phyloP scores from a whole-genome alignment of 2,888 invertebrate genomes.

The Thereva unica region DNA sequence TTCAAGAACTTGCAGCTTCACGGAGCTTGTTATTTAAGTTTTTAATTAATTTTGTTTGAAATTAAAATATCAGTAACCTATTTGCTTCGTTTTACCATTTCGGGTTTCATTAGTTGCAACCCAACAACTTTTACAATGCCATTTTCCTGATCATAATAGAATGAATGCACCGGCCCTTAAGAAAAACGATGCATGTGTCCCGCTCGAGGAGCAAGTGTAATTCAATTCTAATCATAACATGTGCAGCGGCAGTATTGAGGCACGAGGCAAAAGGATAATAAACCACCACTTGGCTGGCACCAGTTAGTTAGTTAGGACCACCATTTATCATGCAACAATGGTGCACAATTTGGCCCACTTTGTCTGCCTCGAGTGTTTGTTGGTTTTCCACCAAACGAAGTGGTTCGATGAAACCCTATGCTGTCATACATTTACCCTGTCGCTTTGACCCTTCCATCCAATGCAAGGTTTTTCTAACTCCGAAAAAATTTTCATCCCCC shows the following conservation, averaged over 20 bases:
- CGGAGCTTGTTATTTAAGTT: too few relatives aligned
- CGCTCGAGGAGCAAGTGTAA: conserved; percentile 33
- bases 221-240: conserved; percentile 41
- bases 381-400: conserved; percentile 41
- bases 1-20: too few relatives aligned
- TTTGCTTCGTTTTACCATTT: too few relatives aligned
- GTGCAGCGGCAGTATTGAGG: conserved; percentile 34
- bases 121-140: too few relatives aligned
- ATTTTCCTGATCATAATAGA: too few relatives aligned
- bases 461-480: conserved; percentile 5
- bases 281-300: conserved; percentile 34
- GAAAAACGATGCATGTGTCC: conserved; percentile 21
- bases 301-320: conserved; percentile 36
- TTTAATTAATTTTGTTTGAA: too few relatives aligned
- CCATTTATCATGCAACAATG: conserved; percentile 40
- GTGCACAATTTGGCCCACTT: conserved; percentile 42
- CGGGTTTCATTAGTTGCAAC: too few relatives aligned
- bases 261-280: conserved; percentile 21
- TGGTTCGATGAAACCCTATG: conserved; percentile 27
- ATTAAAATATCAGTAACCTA: too few relatives aligned
- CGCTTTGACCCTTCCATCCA: background rate
- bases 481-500: conserved; percentile 7
- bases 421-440: background rate
- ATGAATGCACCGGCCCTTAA: too few relatives aligned
- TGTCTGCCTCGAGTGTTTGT: conserved; percentile 41